These are phyloP conservation scores for Channallabes apus DNA, from an alignment of 2,797 vertebrate genomes.

Conservation along the genomic window DNA sequence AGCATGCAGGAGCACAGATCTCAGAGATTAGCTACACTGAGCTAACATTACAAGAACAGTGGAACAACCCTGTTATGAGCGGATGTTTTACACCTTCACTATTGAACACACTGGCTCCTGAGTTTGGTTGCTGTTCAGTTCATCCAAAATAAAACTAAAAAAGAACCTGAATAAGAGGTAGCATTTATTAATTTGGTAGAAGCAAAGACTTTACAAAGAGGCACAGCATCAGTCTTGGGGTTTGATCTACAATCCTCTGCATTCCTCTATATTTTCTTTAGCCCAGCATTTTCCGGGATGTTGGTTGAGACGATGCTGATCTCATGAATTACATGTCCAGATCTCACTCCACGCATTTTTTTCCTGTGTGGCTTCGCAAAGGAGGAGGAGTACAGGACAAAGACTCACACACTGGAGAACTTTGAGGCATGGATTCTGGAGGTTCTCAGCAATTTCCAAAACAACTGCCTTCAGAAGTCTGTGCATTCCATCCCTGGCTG, in stretches of 20 bases:
- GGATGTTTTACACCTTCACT: conserved; percentile 36
- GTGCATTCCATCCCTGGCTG: no score
- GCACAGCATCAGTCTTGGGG: background rate
- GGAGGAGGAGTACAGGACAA: no score
- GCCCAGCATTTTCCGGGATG: no score
- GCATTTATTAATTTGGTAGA: background rate
- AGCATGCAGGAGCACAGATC: conserved; percentile 38
- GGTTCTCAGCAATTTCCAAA: no score
- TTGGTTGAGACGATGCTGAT: no score
- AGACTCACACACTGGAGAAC: no score
- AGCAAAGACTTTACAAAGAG: background rate
- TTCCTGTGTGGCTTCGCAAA: no score
- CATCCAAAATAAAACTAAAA: background rate
- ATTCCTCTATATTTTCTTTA: background rate
- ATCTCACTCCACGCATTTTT: no score
- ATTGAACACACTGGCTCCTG: background rate
- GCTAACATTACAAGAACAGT: conserved; percentile 36
- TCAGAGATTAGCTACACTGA: conserved; percentile 35
- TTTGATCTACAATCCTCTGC: background rate
- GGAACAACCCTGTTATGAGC: conserved; percentile 7
- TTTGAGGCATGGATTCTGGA: no score
- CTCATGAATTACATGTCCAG: no score
- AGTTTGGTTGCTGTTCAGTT: background rate
- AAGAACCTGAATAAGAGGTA: background rate
- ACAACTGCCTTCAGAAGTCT: no score